These are phyloP conservation scores for Labroides dimidiatus DNA, from an alignment of 2,797 vertebrate species.

Conservation along the genomic window DNA sequence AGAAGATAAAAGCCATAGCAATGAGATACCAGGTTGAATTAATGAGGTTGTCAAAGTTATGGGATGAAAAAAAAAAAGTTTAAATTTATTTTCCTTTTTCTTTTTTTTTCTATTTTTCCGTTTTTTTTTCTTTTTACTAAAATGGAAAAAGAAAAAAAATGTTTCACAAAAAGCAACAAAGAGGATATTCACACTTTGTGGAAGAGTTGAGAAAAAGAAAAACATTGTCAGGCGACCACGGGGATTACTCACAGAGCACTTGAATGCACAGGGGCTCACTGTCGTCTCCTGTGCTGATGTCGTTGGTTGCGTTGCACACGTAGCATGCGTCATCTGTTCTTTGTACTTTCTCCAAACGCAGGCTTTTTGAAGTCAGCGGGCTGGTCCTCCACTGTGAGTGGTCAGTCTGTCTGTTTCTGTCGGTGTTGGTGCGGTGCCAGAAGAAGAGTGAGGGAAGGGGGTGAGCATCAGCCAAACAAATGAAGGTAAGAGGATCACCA, in stretches of 20 bases:
- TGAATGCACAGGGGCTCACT: slow-evolving; percentile 7
- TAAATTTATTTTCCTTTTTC: no score
- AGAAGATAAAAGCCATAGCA: no score
- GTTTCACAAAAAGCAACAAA: no score
- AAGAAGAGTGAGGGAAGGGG: not conserved
- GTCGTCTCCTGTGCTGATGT: not conserved
- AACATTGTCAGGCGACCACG: not conserved
- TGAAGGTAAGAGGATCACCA: fast-evolving
- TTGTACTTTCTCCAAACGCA: fast-evolving
- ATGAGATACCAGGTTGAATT: no score
- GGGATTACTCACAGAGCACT: slow-evolving; percentile 78
- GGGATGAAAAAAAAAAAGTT: no score
- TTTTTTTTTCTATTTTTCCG: no score
- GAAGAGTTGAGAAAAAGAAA: no score
- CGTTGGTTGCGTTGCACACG: slow-evolving; percentile 62
- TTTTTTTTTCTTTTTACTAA: no score
- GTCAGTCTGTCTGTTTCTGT: not conserved
- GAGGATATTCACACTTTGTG: no score
- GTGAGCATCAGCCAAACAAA: slow-evolving; percentile 48
- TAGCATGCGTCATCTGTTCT: slow-evolving; percentile 64
- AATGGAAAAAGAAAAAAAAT: no score
- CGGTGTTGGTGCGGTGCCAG: slow-evolving; percentile 54
- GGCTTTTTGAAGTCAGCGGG: fast-evolving
- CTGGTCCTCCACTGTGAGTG: fast-evolving
- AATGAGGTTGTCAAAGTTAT: no score